phyloP scores from a whole-genome alignment of 2,888 invertebrate genomes.

The Cheilosia scutellata region DNA sequence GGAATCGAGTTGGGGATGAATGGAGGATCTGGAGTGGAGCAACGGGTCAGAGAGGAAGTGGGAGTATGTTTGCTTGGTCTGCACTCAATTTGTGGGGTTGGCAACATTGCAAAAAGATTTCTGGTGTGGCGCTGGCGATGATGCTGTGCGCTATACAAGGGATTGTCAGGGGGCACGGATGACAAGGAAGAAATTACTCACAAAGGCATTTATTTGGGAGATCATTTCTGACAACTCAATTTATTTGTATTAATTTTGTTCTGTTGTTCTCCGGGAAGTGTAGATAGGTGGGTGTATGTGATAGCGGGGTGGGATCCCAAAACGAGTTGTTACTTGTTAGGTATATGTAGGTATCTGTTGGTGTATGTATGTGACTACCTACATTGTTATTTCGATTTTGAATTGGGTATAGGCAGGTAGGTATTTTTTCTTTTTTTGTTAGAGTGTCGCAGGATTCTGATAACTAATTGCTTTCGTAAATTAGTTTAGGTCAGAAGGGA shows the following conservation, averaged over 20 bases:
- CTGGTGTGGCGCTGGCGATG: slow-evolving; percentile 26
- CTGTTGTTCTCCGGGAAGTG: slow-evolving; percentile 78
- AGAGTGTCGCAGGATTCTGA: slow-evolving; percentile 43
- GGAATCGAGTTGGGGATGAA: slow-evolving; percentile 44
- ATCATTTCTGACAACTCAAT: slow-evolving; percentile 84
- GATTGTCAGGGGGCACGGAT: slow-evolving; percentile 28
- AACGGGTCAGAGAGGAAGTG: slow-evolving; percentile 68
- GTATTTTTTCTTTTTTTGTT: slow-evolving; percentile 76
- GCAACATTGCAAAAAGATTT: slow-evolving; percentile 72
- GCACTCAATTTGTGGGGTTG: slow-evolving; percentile 74
- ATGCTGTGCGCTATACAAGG: slow-evolving; percentile 5
- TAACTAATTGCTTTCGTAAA: slow-evolving; percentile 54
- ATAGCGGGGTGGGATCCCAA: slow-evolving; percentile 1
- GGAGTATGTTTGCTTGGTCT: slow-evolving; percentile 76
- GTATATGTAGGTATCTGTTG: not conserved
- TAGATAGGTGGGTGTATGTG: not conserved
- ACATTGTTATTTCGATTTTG: slow-evolving; percentile 45
- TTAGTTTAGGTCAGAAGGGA: slow-evolving; percentile 23
- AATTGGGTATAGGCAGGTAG: slow-evolving; percentile 12
- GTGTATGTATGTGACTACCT: not conserved
- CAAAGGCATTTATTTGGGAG: slow-evolving; percentile 84
- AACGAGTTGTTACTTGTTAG: slow-evolving; percentile 32
- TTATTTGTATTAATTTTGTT: slow-evolving; percentile 84
- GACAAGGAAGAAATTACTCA: slow-evolving; percentile 82
- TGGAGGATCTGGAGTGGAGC: not conserved